A percentile compares a stretch with the other conserved stretches of the same genome.
Evolutionary conservation across 2,888 invertebrate species (phyloP).

Genomic region (Lordiphosa fenestrarum): DNA sequence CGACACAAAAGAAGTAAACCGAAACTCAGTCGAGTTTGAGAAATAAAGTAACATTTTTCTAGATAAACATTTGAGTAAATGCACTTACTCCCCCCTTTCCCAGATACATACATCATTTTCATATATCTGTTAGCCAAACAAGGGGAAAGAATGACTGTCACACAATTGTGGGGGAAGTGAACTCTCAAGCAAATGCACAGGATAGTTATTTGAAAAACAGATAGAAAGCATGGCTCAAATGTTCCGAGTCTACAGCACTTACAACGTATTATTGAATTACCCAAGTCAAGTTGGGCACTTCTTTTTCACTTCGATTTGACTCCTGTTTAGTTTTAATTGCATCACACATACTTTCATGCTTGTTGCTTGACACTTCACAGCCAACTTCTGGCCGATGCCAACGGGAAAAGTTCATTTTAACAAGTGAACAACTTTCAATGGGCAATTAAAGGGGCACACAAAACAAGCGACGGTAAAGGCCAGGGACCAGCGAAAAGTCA

Average conservation of each 20-base stretch:
- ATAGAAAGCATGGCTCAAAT: background rate
- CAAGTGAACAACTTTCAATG: constrained; percentile 74
- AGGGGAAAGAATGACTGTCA: background rate
- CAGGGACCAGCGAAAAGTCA: constrained; percentile 38
- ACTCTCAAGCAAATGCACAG: background rate
- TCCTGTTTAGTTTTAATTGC: constrained; percentile 55
- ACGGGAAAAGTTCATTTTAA: constrained; percentile 67
- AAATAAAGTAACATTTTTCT: constrained; percentile 22
- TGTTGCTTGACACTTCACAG: constrained; percentile 54
- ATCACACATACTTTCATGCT: constrained; percentile 61
- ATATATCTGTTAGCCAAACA: background rate
- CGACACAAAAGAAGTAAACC: constrained; percentile 14
- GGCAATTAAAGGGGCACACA: constrained; percentile 72
- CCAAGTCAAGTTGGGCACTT: no score
- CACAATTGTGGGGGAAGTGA: background rate
- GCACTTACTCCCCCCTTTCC: background rate
- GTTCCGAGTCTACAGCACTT: no score
- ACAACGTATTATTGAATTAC: no score
- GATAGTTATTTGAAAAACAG: background rate
- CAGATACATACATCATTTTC: constrained; percentile 3
- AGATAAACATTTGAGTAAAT: constrained; percentile 5
- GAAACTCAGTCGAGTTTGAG: constrained; percentile 28
- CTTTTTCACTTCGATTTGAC: constrained; percentile 7
- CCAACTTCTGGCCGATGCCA: constrained; percentile 38
- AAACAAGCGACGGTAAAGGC: constrained; percentile 73